phyloP scores from a whole-genome alignment of 2,113 vertebrate genomes.

The Numenius arquata region DNA sequence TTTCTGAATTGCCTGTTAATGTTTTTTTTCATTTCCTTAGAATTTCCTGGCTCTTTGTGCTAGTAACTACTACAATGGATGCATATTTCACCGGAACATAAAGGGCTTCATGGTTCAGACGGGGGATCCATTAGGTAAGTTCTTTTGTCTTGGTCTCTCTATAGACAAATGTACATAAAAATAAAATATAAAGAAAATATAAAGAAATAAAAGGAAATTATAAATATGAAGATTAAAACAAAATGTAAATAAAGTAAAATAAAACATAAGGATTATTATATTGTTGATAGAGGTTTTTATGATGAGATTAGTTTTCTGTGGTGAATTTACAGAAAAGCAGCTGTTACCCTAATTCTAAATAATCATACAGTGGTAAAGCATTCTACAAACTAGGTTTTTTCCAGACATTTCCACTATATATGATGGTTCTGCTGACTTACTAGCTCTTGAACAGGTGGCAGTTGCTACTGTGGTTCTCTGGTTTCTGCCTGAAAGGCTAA shows the following conservation, averaged over 20 bases:
- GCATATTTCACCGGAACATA: conserved; percentile 94
- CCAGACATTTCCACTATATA: neutral
- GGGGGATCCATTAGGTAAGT: conserved; percentile 92
- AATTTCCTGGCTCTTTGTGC: conserved; percentile 95
- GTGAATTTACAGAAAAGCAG: neutral
- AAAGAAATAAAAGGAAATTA: neutral
- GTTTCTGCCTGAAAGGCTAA: neutral
- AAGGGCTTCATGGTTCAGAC: conserved; percentile 99
- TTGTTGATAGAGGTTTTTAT: neutral
- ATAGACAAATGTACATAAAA: neutral
- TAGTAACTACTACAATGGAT: conserved; percentile 91
- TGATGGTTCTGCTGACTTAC: neutral
- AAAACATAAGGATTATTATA: neutral
- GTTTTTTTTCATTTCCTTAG: conserved; percentile 71
- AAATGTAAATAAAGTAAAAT: neutral
- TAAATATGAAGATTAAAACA: neutral
- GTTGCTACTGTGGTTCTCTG: neutral
- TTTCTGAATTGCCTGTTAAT: conserved; percentile 21
- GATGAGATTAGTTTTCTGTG: neutral
- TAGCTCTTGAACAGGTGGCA: neutral
- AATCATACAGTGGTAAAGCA: neutral
- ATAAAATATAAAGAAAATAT: neutral
- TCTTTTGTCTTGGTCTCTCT: neutral
- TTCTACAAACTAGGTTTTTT: neutral
- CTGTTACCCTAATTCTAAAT: neutral